phyloP scores from a whole-genome alignment of 2,113 vertebrate genomes.

The Dipodomys merriami region DNA sequence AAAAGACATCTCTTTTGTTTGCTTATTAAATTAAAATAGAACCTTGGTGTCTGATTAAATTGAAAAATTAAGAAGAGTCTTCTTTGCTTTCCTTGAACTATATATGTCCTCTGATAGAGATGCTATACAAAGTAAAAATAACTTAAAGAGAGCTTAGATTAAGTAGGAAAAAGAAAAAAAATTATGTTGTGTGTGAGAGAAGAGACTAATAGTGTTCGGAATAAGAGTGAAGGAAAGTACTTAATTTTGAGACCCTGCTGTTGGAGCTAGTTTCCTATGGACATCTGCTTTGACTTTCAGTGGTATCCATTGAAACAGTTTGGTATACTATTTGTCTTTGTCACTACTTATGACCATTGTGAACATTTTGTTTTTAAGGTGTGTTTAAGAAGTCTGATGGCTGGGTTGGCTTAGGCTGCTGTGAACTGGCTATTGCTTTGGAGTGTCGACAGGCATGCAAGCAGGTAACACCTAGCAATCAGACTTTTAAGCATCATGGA shows the following conservation, averaged over 20 bases:
- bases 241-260: constrained; percentile 6
- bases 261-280: constrained; percentile 25
- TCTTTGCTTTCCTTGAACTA: background rate
- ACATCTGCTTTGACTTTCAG: constrained; percentile 18
- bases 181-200: background rate
- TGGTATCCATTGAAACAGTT: background rate
- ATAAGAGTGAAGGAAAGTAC: background rate
- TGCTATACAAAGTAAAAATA: background rate
- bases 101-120: background rate
- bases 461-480: constrained; percentile 88
- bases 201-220: background rate
- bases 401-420: constrained; percentile 98
- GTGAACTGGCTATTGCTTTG: constrained; percentile 95
- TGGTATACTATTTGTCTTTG: background rate
- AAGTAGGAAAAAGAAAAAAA: background rate
- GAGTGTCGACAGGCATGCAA: constrained; percentile 96
- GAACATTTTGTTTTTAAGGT: constrained; percentile 86
- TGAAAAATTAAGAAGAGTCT: constrained; percentile 7
- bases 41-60: constrained; percentile 41
- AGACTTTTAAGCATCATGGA: background rate
- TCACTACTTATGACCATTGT: constrained; percentile 26
- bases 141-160: background rate
- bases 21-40: constrained; percentile 46
- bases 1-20: constrained; percentile 22
- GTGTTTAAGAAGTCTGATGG: constrained; percentile 96